Percentiles rank a stretch among this genome's conserved stretches.
These are phyloP conservation scores for Xenopus borealis DNA, from an alignment of 2,113 vertebrate genomes.

Conservation along the genomic window DNA sequence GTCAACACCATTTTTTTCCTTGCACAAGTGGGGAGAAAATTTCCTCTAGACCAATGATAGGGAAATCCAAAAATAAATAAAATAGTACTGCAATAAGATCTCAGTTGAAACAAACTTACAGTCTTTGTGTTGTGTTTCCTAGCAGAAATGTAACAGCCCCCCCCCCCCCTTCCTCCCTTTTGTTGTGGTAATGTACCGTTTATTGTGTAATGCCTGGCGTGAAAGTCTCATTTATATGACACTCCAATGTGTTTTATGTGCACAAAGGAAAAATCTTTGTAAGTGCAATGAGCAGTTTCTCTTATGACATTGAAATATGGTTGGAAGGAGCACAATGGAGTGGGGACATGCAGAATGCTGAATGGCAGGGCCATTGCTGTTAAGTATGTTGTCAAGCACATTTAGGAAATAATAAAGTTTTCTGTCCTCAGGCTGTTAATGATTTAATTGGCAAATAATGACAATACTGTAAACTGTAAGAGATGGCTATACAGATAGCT, in stretches of 20 bases:
- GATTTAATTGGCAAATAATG: no score
- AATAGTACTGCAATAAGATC: not conserved
- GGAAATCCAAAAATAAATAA: not conserved
- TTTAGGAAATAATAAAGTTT: not conserved
- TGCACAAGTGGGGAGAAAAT: not conserved
- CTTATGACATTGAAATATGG: slow-evolving; percentile 2
- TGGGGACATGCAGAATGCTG: not conserved
- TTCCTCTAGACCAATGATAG: not conserved
- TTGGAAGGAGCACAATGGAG: not conserved
- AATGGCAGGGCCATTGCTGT: not conserved
- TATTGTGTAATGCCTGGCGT: slow-evolving; percentile 14
- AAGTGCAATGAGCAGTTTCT: not conserved
- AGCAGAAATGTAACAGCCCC: not conserved
- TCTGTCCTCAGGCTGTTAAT: no score
- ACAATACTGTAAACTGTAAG: no score
- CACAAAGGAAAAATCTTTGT: not conserved
- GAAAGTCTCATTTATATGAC: slow-evolving; percentile 5
- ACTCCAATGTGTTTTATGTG: slow-evolving; percentile 4
- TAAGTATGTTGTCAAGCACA: not conserved
- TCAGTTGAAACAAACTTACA: not conserved
- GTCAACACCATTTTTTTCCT: not conserved
- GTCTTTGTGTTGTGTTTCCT: not conserved
- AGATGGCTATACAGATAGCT: no score
- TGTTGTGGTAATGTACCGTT: slow-evolving; percentile 24
- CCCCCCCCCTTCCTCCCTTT: not conserved